These are phyloP conservation scores for Trichopria drosophilae DNA, from an alignment of 2,888 invertebrate species.

Conservation along the genomic window DNA sequence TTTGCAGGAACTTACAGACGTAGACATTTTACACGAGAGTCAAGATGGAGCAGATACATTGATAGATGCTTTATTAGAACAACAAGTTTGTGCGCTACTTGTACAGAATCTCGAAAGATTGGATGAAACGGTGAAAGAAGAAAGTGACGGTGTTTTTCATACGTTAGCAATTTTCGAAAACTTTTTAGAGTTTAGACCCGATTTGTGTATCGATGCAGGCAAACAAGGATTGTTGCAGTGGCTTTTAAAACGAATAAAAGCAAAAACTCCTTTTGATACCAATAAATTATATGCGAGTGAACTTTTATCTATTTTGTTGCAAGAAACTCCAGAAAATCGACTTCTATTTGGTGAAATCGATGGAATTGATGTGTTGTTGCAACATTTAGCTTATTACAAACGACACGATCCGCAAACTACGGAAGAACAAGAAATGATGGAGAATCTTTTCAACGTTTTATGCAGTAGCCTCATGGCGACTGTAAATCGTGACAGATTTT, in stretches of 20 bases:
- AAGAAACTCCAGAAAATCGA: conserved; percentile 83
- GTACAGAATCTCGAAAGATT: conserved; percentile 92
- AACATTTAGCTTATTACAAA: conserved; percentile 93
- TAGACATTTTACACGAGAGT: conserved; percentile 92
- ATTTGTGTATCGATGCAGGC: conserved; percentile 80
- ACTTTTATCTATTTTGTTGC: conserved; percentile 91
- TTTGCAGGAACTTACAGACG: conserved; percentile 88
- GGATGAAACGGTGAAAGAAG: conserved; percentile 91
- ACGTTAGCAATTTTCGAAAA: conserved; percentile 94
- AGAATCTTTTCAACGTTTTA: conserved; percentile 94
- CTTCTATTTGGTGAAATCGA: conserved; percentile 86
- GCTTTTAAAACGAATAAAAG: conserved; percentile 87
- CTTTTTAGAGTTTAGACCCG: conserved; percentile 85
- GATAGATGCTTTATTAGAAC: conserved; percentile 84
- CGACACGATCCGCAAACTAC: conserved; percentile 87
- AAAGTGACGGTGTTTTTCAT: conserved; percentile 94
- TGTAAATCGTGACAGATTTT: conserved; percentile 87
- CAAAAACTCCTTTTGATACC: conserved; percentile 88
- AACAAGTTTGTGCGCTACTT: conserved; percentile 85
- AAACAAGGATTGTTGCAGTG: conserved; percentile 90
- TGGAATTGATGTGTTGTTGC: conserved; percentile 93
- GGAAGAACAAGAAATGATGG: conserved; percentile 98
- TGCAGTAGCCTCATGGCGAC: conserved; percentile 91
- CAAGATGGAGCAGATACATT: conserved; percentile 87
- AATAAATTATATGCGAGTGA: conserved; percentile 97